phyloP scores from a whole-genome alignment of 1,140 invertebrate genomes.

The Trichonephila inaurata region DNA sequence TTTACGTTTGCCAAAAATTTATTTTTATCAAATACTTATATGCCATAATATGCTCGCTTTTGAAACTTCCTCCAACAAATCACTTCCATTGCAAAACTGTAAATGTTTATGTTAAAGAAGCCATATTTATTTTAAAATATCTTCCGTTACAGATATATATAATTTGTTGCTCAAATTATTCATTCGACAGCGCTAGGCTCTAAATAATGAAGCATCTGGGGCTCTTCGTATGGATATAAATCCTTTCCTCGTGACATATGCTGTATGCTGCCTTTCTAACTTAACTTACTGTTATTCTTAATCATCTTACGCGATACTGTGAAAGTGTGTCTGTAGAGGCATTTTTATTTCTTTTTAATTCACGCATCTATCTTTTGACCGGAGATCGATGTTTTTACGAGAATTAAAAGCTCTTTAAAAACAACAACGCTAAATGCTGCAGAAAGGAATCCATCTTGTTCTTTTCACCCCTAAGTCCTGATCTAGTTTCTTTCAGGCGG shows the following conservation, averaged over 20 bases:
- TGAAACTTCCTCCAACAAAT: too few relatives aligned
- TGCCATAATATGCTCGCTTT: too few relatives aligned
- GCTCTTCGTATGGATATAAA: background rate
- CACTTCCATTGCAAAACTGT: too few relatives aligned
- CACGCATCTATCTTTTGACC: background rate
- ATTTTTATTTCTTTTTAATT: slow-evolving; percentile 27
- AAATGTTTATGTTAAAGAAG: too few relatives aligned
- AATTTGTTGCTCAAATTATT: background rate
- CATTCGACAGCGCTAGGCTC: background rate
- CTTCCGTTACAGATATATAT: background rate
- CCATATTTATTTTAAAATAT: too few relatives aligned
- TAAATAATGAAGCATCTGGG: background rate
- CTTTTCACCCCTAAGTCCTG: slow-evolving; percentile 42
- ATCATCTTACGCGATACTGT: background rate
- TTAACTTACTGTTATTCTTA: background rate
- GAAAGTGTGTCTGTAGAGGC: background rate
- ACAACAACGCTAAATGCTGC: slow-evolving; percentile 24
- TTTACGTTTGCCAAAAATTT: too few relatives aligned
- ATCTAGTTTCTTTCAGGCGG: slow-evolving; percentile 31
- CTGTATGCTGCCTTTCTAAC: background rate
- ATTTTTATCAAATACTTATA: too few relatives aligned
- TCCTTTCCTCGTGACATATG: background rate
- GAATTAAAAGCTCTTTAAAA: slow-evolving; percentile 56
- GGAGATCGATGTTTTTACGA: background rate
- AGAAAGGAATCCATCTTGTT: slow-evolving; percentile 44